phyloP scores from a whole-genome alignment of 35 echinoderm and acorn worm species.

The Holothuria glaberrima region DNA sequence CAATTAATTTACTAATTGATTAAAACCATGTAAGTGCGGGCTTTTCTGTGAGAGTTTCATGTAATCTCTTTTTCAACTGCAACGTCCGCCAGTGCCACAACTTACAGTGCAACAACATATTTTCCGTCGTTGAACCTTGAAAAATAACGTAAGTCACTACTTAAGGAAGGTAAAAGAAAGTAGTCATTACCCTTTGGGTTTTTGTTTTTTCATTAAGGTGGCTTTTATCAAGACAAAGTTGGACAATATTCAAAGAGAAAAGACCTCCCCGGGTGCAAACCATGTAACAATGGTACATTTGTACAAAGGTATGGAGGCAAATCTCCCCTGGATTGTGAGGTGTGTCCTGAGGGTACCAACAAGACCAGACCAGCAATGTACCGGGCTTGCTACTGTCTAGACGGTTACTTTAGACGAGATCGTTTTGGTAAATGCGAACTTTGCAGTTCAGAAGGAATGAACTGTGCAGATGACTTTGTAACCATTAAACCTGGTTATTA shows the following conservation, averaged over 20 bases:
- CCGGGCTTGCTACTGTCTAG: constrained; percentile 55
- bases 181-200: too few species aligned
- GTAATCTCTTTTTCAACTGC: too few species aligned
- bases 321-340: constrained; percentile 12
- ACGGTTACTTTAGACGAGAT: constrained; percentile 40
- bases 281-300: constrained; percentile 52
- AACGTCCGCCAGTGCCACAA: too few species aligned
- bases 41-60: too few species aligned
- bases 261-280: constrained; percentile 2
- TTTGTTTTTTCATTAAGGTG: constrained; percentile 19
- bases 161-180: too few species aligned
- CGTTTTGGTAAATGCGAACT: constrained; percentile 38
- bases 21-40: too few species aligned
- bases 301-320: constrained; percentile 1
- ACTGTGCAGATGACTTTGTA: constrained; percentile 38
- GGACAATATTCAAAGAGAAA: background rate
- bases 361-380: background rate
- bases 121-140: too few species aligned
- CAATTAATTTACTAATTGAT: too few species aligned
- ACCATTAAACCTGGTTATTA: constrained; percentile 30
- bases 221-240: constrained; percentile 51
- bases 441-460: constrained; percentile 35
- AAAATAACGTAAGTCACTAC: too few species aligned
- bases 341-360: constrained; percentile 59
- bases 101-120: too few species aligned